phyloP scores from a whole-genome alignment of 2,797 vertebrate genomes.

The Cyprinella venusta region DNA sequence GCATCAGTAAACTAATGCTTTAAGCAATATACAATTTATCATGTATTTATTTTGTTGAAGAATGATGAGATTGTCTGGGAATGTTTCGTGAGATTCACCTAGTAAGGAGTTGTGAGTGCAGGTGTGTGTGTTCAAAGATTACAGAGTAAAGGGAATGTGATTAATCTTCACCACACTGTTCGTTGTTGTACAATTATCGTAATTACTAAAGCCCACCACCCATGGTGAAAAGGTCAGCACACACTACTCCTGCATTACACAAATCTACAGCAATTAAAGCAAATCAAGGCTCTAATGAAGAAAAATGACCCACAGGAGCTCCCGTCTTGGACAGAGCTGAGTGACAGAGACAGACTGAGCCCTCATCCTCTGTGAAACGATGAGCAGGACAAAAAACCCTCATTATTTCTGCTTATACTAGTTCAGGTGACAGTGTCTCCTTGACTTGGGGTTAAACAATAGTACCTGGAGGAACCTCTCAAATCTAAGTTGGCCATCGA shows the following conservation, averaged over 20 bases:
- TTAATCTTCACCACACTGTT: conserved; percentile 53
- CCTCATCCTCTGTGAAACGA: conserved; percentile 10
- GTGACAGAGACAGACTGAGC: conserved; percentile 28
- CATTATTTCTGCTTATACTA: conserved; percentile 25
- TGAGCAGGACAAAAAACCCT: conserved; percentile 10
- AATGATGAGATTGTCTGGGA: not conserved
- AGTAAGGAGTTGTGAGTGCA: not conserved
- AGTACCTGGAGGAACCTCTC: not conserved
- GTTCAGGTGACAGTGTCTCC: not conserved
- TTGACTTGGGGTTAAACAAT: not conserved
- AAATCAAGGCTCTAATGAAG: conserved; percentile 57
- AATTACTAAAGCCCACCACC: conserved; percentile 58
- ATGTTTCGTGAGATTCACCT: not conserved
- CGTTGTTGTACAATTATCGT: conserved; percentile 59
- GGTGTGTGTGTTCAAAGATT: conserved; percentile 30
- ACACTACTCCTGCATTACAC: conserved; percentile 45
- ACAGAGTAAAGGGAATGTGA: conserved; percentile 30
- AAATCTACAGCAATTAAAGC: conserved; percentile 58
- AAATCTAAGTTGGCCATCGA: not conserved
- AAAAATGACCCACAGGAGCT: conserved; percentile 47
- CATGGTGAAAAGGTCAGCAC: conserved; percentile 51
- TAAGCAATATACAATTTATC: not conserved
- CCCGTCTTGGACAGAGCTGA: conserved; percentile 35
- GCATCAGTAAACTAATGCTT: not conserved
- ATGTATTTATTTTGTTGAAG: not conserved